Percentiles rank a stretch among this genome's conserved stretches.
These are phyloP conservation scores for Leptoteleia sp. DNA, from an alignment of 1,140 invertebrate genomes.

Conservation along the genomic window DNA sequence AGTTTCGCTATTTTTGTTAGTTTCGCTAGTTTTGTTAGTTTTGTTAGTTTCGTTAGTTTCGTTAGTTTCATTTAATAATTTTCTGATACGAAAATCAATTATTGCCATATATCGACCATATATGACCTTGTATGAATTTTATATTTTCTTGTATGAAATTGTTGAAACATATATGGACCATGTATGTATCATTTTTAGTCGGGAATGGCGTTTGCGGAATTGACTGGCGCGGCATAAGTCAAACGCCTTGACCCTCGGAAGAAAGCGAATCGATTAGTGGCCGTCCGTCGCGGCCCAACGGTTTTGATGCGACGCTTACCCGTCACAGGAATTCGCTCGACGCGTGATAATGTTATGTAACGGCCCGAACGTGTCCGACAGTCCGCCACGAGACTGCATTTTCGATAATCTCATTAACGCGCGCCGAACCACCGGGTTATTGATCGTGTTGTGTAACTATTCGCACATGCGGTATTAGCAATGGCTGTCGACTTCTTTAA, in stretches of 20 bases:
- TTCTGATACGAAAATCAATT: too few species aligned
- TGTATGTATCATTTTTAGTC: too few species aligned
- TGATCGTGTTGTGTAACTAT: conserved; percentile 29
- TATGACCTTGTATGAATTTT: too few species aligned
- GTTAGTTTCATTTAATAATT: too few species aligned
- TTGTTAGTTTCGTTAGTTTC: too few species aligned
- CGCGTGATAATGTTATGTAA: conserved; percentile 28
- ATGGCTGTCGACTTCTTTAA: too few species aligned
- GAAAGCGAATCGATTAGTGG: conserved; percentile 41
- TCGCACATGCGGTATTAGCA: conserved; percentile 5
- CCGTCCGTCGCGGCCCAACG: conserved; percentile 1
- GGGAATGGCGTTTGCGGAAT: background rate
- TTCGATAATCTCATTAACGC: conserved; percentile 55
- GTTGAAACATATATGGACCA: too few species aligned
- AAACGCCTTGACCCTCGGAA: conserved; percentile 28
- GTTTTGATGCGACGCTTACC: conserved; percentile 18
- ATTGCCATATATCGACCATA: too few species aligned
- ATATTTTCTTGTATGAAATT: too few species aligned
- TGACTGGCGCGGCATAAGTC: conserved; percentile 1
- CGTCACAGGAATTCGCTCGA: conserved; percentile 32
- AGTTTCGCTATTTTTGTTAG: too few species aligned
- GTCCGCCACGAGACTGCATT: conserved; percentile 33
- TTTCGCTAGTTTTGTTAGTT: too few species aligned
- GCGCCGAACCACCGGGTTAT: conserved; percentile 24
- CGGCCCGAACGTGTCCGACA: conserved; percentile 10